Conservation (phyloP, 2,797 vertebrate genomes). For the Babyrousa celebensis region DNA sequence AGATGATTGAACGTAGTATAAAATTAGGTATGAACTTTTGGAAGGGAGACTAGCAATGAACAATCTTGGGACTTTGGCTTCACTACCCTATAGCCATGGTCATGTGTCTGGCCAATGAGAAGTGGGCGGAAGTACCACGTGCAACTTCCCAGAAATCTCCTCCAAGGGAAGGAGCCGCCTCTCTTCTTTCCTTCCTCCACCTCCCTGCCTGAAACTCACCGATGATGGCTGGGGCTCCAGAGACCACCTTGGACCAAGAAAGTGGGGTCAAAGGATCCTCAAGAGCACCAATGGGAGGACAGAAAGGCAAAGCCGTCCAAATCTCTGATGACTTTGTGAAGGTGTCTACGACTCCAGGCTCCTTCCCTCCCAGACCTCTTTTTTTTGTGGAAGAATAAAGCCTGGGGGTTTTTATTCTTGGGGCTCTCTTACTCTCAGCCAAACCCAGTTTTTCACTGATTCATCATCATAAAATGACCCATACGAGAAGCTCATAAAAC, state of each 20-base stretch:
- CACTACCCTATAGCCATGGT: not conserved
- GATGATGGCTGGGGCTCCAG: not conserved
- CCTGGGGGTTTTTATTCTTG: not conserved
- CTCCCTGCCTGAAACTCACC: not conserved
- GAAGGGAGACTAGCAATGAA: not conserved
- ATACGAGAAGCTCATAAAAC: not conserved
- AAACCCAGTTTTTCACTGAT: too few species aligned
- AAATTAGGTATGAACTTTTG: not conserved
- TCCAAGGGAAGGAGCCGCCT: not conserved
- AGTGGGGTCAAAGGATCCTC: not conserved
- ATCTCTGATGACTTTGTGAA: not conserved
- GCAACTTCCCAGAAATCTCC: not conserved
- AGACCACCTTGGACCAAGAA: not conserved
- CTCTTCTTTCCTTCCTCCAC: not conserved
- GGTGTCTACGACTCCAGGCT: not conserved
- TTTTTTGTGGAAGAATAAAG: not conserved
- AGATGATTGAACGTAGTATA: constrained; percentile 9
- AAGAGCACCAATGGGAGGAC: not conserved
- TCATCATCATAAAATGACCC: not conserved
- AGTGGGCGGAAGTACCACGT: not conserved
- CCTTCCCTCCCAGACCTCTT: not conserved
- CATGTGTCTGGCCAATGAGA: not conserved
- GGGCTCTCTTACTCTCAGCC: not conserved
- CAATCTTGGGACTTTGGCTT: not conserved
- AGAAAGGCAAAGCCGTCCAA: not conserved